phyloP scores from a whole-genome alignment of 2,113 vertebrate genomes.

The Panthera tigris region DNA sequence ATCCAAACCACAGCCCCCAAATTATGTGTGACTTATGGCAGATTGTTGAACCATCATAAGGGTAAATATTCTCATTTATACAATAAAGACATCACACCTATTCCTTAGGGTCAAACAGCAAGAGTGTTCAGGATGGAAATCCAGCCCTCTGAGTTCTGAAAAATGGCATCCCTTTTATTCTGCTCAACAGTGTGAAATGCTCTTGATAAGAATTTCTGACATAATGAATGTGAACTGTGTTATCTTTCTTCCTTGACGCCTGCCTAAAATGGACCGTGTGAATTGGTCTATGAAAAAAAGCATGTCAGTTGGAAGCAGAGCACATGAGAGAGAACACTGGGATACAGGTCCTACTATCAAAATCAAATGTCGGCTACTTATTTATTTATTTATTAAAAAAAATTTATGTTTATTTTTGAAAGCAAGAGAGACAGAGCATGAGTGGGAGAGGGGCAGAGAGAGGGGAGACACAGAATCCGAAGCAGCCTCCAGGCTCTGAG shows the following conservation, averaged over 20 bases:
- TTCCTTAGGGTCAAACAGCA: not conserved
- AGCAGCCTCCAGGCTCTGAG: too few species aligned
- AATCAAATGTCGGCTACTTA: not conserved
- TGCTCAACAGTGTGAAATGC: not conserved
- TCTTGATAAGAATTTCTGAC: conserved; percentile 4
- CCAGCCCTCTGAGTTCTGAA: not conserved
- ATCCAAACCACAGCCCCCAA: not conserved
- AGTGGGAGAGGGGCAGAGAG: too few species aligned
- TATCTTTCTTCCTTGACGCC: conserved; percentile 1
- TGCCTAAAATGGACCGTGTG: not conserved
- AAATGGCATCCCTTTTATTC: not conserved
- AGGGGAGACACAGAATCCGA: too few species aligned
- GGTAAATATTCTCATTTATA: not conserved
- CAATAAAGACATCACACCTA: not conserved
- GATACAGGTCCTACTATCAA: not conserved
- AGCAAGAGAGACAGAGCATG: too few species aligned
- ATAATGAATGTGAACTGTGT: not conserved
- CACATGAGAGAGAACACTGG: not conserved
- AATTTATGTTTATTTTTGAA: too few species aligned
- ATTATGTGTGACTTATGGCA: not conserved
- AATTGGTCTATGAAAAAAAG: not conserved
- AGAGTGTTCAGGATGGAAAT: conserved; percentile 1
- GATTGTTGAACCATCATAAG: not conserved
- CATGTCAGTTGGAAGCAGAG: not conserved
- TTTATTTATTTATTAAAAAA: too few species aligned